Conservation (phyloP, 2,113 vertebrate species). For the Phalacrocorax brasilianus region DNA sequence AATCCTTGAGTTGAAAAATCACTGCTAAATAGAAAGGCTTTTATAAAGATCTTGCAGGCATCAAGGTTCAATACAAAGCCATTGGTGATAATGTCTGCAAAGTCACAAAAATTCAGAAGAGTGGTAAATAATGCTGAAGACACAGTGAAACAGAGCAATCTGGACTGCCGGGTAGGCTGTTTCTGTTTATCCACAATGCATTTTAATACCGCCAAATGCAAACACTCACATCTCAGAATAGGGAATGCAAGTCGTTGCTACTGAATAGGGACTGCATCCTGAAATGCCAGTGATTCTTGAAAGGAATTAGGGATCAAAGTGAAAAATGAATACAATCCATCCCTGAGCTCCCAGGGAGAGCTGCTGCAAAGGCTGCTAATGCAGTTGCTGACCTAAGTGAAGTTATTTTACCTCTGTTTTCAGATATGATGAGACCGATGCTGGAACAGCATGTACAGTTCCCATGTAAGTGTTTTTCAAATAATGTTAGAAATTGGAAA, state of each 20-base stretch:
- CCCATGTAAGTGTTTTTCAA: not conserved
- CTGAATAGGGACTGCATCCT: not conserved
- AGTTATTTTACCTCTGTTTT: conserved; percentile 20
- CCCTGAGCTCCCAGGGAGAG: not conserved
- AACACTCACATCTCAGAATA: not conserved
- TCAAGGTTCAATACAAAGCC: not conserved
- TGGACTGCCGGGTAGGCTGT: not conserved
- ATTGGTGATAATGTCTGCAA: not conserved
- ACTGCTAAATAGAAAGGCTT: not conserved
- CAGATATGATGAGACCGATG: not conserved
- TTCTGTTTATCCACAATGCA: not conserved
- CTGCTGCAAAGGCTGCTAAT: not conserved
- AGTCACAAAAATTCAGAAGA: not conserved
- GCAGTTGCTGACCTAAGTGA: not conserved
- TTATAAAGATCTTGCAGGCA: not conserved
- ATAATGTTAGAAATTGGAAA: not conserved
- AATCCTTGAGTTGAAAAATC: not conserved
- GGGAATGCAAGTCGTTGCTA: not conserved
- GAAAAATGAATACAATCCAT: not conserved
- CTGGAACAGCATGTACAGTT: not conserved
- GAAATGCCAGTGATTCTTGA: not conserved
- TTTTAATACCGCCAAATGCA: not conserved
- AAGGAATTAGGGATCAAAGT: not conserved
- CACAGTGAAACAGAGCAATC: not conserved
- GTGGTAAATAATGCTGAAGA: not conserved